Conservation (phyloP, 2,113 vertebrate species). For the Colinus virginianus region DNA sequence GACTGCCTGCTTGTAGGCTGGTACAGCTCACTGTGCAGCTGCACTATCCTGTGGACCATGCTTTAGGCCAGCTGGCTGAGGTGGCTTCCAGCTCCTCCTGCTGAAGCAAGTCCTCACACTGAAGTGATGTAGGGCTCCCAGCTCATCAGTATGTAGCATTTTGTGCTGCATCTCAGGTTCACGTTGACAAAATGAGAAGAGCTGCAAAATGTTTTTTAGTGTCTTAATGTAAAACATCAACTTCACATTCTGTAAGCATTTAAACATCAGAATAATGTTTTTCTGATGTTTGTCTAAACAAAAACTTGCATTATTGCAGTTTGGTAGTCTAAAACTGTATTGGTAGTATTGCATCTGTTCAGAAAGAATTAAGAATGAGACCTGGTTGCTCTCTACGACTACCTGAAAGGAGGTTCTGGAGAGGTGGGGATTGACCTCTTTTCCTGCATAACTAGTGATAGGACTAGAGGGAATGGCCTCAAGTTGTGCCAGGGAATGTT, state of each 20-base stretch:
- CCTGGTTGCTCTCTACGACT: no score
- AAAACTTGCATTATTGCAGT: background rate
- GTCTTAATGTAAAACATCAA: background rate
- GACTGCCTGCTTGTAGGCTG: background rate
- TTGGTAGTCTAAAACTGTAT: background rate
- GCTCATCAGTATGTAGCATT: background rate
- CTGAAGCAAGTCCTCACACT: background rate
- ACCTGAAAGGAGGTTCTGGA: no score
- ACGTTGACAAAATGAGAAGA: background rate
- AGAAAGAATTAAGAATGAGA: background rate
- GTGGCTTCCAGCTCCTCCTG: fast-evolving
- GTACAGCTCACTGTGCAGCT: background rate
- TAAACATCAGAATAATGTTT: background rate
- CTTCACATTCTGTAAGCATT: background rate
- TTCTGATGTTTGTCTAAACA: background rate
- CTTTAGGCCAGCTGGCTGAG: background rate
- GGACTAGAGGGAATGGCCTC: no score
- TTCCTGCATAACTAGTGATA: no score
- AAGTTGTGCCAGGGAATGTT: no score
- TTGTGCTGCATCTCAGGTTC: background rate
- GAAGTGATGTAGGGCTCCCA: background rate
- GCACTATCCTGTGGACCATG: background rate
- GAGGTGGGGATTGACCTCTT: no score
- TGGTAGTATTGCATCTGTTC: background rate
- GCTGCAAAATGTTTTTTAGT: background rate